Conservation (phyloP, 2,113 vertebrate species). For the Eretmochelys imbricata region DNA sequence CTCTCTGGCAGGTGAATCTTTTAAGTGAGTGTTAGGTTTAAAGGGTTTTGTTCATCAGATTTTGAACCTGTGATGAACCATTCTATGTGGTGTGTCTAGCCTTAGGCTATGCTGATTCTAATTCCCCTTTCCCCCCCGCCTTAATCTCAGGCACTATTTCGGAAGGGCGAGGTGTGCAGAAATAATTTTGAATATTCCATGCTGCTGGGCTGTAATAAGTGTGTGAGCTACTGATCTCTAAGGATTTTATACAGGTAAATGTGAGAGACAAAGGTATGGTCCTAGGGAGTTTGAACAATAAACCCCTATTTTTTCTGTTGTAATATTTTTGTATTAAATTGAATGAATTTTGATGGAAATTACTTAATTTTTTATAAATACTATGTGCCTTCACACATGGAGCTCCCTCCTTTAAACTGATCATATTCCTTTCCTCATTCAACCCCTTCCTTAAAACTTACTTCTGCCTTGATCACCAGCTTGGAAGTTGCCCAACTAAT, state of each 20-base stretch:
- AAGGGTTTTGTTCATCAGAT: background rate
- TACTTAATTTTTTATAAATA: background rate
- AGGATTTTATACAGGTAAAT: background rate
- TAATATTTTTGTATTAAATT: background rate
- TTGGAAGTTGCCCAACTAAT: rapidly evolving
- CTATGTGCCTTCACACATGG: background rate
- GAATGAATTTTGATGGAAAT: background rate
- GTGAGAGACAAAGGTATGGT: background rate
- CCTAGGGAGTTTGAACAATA: background rate
- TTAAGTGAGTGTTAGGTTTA: background rate
- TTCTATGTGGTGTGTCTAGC: background rate
- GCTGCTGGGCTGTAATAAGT: background rate
- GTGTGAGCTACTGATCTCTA: background rate
- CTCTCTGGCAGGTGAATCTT: background rate
- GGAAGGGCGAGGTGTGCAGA: background rate
- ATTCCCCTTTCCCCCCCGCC: background rate
- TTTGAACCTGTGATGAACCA: conserved; percentile 45
- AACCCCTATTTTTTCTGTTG: background rate
- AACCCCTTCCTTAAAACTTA: background rate
- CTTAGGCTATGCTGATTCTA: conserved; percentile 4
- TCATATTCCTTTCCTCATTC: background rate
- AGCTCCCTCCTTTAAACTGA: background rate
- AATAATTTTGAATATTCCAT: conserved; percentile 1
- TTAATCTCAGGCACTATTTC: background rate
- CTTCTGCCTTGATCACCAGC: background rate